A percentile compares a stretch with the other conserved stretches of the same genome.
Evolutionary conservation across 2,888 invertebrate genomes (phyloP).

Genomic region (Matsumyia berberina): DNA sequence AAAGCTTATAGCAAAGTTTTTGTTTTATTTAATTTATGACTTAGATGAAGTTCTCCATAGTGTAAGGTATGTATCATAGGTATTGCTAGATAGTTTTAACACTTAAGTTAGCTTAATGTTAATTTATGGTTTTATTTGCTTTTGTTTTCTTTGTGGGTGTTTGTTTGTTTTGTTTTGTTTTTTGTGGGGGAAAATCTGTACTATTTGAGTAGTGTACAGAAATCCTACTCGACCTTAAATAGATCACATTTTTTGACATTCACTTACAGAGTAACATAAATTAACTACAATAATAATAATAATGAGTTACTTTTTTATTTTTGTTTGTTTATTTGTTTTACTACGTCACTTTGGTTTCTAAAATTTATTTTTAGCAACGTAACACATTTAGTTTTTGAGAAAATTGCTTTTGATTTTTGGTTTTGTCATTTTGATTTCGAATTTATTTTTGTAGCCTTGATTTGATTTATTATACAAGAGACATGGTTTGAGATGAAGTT

Average conservation of each 20-base stretch:
- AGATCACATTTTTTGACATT: slow-evolving; percentile 84
- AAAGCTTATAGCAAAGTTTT: slow-evolving; percentile 31
- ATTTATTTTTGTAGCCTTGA: slow-evolving; percentile 5
- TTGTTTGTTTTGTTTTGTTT: slow-evolving; percentile 27
- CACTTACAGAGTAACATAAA: slow-evolving; percentile 79
- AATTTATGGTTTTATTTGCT: slow-evolving; percentile 19
- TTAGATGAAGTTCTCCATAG: slow-evolving; percentile 49
- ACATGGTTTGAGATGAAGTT: slow-evolving; percentile 12
- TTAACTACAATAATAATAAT: slow-evolving; percentile 71
- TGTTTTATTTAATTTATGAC: slow-evolving; percentile 52
- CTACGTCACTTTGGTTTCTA: slow-evolving; percentile 50
- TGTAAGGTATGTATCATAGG: slow-evolving; percentile 4
- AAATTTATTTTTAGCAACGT: slow-evolving; percentile 5
- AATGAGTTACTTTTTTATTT: slow-evolving; percentile 39
- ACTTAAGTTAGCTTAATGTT: slow-evolving; percentile 54
- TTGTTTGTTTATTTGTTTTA: neutral
- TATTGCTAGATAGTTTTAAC: slow-evolving; percentile 37
- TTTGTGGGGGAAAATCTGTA: slow-evolving; percentile 39
- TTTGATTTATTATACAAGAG: slow-evolving; percentile 6
- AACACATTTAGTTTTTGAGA: slow-evolving; percentile 22
- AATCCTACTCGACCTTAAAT: slow-evolving; percentile 81
- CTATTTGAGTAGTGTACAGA: slow-evolving; percentile 48
- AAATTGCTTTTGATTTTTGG: slow-evolving; percentile 40
- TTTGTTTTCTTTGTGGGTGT: slow-evolving; percentile 23
- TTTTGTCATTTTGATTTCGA: slow-evolving; percentile 11